Conservation (phyloP, 2,888 invertebrate genomes). For the Syrphus vitripennis region DNA sequence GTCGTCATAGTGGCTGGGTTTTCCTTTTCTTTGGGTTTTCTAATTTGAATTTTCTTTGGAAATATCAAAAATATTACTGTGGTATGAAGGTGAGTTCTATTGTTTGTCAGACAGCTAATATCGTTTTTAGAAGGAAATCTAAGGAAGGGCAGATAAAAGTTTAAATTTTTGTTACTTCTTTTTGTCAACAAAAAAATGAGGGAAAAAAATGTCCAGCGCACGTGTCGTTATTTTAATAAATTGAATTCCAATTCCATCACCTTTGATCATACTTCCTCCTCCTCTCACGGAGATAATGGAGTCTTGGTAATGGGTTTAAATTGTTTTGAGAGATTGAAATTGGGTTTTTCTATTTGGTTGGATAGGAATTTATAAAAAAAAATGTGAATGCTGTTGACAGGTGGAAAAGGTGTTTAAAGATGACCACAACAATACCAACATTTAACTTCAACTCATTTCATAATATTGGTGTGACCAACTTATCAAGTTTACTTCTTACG, state of each 20-base stretch:
- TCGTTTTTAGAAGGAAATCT: not conserved
- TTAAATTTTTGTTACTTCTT: constrained; percentile 66
- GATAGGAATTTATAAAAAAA: constrained; percentile 3
- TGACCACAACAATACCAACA: constrained; percentile 58
- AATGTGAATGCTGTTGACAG: constrained; percentile 50
- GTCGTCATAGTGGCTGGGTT: constrained; percentile 40
- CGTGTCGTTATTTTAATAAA: constrained; percentile 61
- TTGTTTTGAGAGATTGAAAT: constrained; percentile 33
- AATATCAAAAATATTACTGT: constrained; percentile 8
- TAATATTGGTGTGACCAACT: not conserved
- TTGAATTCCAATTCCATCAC: constrained; percentile 37
- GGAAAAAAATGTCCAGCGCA: constrained; percentile 60
- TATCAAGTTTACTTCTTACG: too few relatives aligned
- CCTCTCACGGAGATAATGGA: not conserved
- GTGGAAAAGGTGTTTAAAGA: constrained; percentile 23
- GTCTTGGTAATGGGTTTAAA: constrained; percentile 8
- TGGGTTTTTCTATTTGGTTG: not conserved
- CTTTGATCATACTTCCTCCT: constrained; percentile 49
- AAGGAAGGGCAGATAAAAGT: constrained; percentile 28
- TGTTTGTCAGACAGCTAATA: constrained; percentile 69
- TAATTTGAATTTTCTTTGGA: constrained; percentile 66
- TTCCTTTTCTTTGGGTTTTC: constrained; percentile 62
- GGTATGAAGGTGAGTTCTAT: constrained; percentile 23
- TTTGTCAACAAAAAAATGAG: not conserved
- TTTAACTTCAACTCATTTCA: constrained; percentile 25